Percentiles rank a stretch among this genome's conserved stretches.
Conservation (phyloP, 1,140 invertebrate genomes). For the Papilio xuthus region DNA sequence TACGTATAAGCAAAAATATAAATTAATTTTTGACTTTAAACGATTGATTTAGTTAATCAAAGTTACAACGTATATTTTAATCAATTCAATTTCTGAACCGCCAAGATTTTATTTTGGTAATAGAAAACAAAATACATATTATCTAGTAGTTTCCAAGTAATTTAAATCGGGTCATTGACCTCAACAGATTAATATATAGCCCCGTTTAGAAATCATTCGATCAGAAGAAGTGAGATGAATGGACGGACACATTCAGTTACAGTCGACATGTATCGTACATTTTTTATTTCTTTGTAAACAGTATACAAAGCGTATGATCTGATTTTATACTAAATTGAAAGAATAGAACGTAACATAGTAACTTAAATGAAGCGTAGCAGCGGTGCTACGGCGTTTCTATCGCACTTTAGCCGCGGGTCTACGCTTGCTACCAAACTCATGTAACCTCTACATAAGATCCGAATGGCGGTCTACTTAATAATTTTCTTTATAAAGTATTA, state of each 20-base stretch:
- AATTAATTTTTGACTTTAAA: too few species aligned
- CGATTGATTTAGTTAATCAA: too few species aligned
- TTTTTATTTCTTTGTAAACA: too few species aligned
- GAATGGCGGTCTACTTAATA: background rate
- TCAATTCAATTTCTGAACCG: background rate
- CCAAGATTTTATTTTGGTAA: background rate
- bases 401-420: background rate
- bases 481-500: background rate
- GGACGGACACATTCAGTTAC: background rate
- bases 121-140: constrained; percentile 3
- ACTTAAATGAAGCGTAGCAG: background rate
- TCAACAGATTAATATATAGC: constrained; percentile 25
- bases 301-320: background rate
- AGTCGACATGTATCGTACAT: too few species aligned
- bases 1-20: too few species aligned
- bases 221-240: constrained; percentile 23
- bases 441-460: background rate
- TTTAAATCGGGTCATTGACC: constrained; percentile 29
- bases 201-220: constrained; percentile 19
- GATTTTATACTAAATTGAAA: constrained; percentile 5
- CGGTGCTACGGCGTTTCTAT: background rate
- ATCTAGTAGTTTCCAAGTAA: background rate
- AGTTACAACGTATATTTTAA: background rate
- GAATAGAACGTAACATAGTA: background rate
- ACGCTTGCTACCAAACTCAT: background rate